Evolutionary conservation across 1,140 invertebrate species (phyloP), one percentile per base, ranked within the genome.

Genomic region (Procambarus virginalis): DNA sequence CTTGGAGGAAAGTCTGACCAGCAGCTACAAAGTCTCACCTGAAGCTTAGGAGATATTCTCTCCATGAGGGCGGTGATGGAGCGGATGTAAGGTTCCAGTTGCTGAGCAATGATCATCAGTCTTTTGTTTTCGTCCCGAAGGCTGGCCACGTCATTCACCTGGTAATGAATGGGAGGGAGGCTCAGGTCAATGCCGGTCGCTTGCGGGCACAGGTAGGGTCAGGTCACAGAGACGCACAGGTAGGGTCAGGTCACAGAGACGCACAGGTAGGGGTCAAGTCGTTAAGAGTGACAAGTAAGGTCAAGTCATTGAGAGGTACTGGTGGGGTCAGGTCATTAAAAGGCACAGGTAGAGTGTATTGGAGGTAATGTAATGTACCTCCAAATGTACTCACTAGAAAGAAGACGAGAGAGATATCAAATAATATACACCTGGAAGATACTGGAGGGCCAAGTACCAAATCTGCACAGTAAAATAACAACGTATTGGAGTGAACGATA

Each of bases 81-180:
- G 92, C 95, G 95, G 12, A 96, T 95, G 91, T 95, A 96, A 3
- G 96, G 95, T 92, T 96, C 96, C 82, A 96, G 93, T 91, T 96
- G 95, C 91, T 95, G 95, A 5, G 95, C 95, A 58, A 96, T 93
- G 60, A 94, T 94, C 92, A 95, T 95, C 79, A 96, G 92, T 91
- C 96, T 95, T 92, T 96, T 96, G 90, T 96, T 95, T 93, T 96
- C 96, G 87, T 95, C 95, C 75, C 95, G 94, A 84, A 96, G 93
- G 34, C 95, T 95, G 73, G 95, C 93, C 51, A 96, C 95, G 92
- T 96, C 96, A 85, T 96, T 96, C 93, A 96, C 95, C 95, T 96
- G 75, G 34, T 12, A 20, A 9, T 9, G 20, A 77, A 75, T 34
- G 34, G 34, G n/a, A 45, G 75, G 46, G 5, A 49, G 17, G 8